Conservation (phyloP, 2,888 invertebrate genomes). For the Agonopterix subpropinquella region DNA sequence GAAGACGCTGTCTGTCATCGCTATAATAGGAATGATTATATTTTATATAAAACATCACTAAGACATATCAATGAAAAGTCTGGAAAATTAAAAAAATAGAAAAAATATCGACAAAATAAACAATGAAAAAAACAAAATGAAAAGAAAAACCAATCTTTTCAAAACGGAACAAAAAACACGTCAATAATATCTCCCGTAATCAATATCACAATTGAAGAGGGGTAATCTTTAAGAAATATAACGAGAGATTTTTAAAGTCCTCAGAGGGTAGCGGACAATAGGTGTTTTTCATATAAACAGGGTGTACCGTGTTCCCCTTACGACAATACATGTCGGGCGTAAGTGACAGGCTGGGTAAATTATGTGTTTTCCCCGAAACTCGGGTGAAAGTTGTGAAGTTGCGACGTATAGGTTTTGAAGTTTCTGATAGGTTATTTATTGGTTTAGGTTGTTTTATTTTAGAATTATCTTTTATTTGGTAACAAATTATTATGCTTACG, state of each 20-base stretch:
- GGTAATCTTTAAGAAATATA: conserved; percentile 15
- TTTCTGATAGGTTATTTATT: conserved; percentile 12
- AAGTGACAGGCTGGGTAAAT: conserved; percentile 16
- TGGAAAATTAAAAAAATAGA: too few relatives aligned
- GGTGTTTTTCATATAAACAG: conserved; percentile 21
- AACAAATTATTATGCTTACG: too few relatives aligned
- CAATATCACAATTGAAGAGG: conserved; percentile 19
- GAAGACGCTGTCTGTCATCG: too few relatives aligned
- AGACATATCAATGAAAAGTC: too few relatives aligned
- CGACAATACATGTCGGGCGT: conserved; percentile 13
- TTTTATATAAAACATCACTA: too few relatives aligned
- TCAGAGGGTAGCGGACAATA: conserved; percentile 18
- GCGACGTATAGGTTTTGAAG: conserved; percentile 6
- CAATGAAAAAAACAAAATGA: background rate
- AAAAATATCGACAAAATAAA: too few relatives aligned
- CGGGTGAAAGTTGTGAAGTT: conserved; percentile 5
- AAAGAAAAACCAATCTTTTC: conserved; percentile 1
- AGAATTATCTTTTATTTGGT: too few relatives aligned
- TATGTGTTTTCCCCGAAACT: conserved; percentile 18
- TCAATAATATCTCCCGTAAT: conserved; percentile 14
- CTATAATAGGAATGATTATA: too few relatives aligned
- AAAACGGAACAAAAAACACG: conserved; percentile 1
- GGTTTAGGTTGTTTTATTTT: conserved; percentile 1
- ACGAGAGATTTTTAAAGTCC: conserved; percentile 18
- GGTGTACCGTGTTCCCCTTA: conserved; percentile 3